Evolutionary conservation across 2,113 vertebrate genomes (phyloP).

Genomic region (Psittacula cyanocephala): DNA sequence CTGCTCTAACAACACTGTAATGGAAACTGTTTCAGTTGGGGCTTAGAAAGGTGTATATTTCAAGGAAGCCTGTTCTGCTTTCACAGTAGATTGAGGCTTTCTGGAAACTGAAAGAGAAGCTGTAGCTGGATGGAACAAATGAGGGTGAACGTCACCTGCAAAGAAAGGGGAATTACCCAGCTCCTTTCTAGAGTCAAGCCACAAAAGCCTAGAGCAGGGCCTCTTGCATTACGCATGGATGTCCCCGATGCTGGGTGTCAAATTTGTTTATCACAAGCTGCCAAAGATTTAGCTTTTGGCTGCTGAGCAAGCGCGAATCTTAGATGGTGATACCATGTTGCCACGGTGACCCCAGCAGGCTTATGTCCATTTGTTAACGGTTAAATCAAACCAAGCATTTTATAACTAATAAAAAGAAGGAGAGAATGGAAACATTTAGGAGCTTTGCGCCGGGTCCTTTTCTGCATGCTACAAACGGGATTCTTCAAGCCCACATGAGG

Average conservation of each 20-base stretch:
- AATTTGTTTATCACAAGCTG: neutral
- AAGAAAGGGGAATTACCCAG: neutral
- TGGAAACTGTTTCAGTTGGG: neutral
- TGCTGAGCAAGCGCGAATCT: rapidly evolving
- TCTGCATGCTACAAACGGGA: neutral
- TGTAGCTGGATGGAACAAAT: conserved; percentile 15
- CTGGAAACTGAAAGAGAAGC: neutral
- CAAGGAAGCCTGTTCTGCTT: neutral
- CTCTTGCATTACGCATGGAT: neutral
- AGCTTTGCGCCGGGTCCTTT: neutral
- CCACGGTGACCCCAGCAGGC: neutral
- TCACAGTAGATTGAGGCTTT: neutral
- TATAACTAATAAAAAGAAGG: neutral
- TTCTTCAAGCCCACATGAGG: conserved; percentile 2
- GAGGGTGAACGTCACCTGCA: neutral
- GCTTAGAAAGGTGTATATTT: neutral
- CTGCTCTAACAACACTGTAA: neutral
- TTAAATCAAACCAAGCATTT: neutral
- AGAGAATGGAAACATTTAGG: neutral
- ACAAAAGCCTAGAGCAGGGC: neutral
- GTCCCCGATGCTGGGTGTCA: neutral
- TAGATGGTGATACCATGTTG: neutral
- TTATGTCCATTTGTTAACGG: neutral
- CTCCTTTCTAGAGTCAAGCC: neutral
- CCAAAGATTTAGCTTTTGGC: neutral